Evolutionary conservation across 1,140 invertebrate species (phyloP).

Genomic region (Bombus breviceps): DNA sequence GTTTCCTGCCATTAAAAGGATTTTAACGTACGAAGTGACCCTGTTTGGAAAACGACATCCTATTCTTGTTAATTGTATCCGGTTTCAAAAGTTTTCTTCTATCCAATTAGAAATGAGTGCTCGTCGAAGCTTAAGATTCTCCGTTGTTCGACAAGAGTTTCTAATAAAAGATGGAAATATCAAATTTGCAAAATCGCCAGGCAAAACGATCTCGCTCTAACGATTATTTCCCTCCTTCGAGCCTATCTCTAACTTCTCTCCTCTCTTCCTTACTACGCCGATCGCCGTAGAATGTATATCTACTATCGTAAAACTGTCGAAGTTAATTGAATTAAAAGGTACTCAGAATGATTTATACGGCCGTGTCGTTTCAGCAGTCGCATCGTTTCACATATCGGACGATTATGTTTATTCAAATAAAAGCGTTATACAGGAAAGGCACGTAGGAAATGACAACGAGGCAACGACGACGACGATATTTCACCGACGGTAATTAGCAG

Average conservation of each 20-base stretch:
- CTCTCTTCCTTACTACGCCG: neutral
- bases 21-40: neutral
- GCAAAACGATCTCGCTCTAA: too few relatives aligned
- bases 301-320: neutral
- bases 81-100: neutral
- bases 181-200: too few relatives aligned
- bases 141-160: too few relatives aligned
- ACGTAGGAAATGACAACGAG: neutral
- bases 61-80: neutral
- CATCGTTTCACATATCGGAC: neutral
- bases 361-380: too few relatives aligned
- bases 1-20: neutral
- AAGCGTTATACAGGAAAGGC: neutral
- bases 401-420: conserved; percentile 16
- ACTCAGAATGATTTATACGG: neutral
- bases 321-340: neutral
- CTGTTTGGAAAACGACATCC: too few relatives aligned
- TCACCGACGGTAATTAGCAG: conserved; percentile 15
- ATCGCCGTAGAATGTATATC: neutral
- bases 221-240: neutral
- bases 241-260: neutral
- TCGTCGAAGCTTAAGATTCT: too few relatives aligned
- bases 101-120: too few relatives aligned
- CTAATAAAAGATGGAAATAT: too few relatives aligned
- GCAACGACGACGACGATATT: conserved; percentile 1